phyloP scores from a whole-genome alignment of 1,140 invertebrate genomes.

The Sarcophaga bullata region DNA sequence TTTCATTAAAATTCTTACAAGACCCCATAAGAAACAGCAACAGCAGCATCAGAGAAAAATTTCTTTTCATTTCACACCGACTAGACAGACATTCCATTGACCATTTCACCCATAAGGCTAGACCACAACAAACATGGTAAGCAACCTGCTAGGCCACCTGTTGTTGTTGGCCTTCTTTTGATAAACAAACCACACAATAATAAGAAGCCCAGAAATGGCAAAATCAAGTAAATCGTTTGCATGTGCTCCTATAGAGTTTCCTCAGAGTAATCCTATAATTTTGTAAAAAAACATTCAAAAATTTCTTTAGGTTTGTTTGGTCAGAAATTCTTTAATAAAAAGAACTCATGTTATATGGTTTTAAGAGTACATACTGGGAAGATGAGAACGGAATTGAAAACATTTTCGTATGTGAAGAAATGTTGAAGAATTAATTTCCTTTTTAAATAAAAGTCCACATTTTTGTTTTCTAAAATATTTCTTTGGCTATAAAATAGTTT shows the following conservation, averaged over 20 bases:
- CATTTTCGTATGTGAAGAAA: neutral
- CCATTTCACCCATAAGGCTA: neutral
- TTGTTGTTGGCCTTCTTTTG: neutral
- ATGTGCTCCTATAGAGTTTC: neutral
- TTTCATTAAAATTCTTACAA: conserved; percentile 24
- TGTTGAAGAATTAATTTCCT: conserved; percentile 9
- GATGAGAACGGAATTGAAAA: no score
- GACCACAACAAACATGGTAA: neutral
- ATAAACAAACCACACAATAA: neutral
- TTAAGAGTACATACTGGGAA: no score
- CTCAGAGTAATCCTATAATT: neutral
- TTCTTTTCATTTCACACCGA: no score
- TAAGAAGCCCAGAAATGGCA: neutral
- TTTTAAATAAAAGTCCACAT: neutral
- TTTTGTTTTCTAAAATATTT: neutral
- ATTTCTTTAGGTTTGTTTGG: no score
- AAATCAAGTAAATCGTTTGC: neutral
- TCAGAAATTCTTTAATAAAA: no score
- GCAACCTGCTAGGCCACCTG: neutral
- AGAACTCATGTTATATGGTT: no score
- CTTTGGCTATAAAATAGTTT: neutral
- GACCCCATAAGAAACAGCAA: neutral
- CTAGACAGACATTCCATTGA: no score
- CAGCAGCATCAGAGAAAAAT: no score
- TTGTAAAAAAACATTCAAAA: no score